phyloP scores from a whole-genome alignment of 92 coral and sea anemone genomes.

The Epizoanthus scotinus region DNA sequence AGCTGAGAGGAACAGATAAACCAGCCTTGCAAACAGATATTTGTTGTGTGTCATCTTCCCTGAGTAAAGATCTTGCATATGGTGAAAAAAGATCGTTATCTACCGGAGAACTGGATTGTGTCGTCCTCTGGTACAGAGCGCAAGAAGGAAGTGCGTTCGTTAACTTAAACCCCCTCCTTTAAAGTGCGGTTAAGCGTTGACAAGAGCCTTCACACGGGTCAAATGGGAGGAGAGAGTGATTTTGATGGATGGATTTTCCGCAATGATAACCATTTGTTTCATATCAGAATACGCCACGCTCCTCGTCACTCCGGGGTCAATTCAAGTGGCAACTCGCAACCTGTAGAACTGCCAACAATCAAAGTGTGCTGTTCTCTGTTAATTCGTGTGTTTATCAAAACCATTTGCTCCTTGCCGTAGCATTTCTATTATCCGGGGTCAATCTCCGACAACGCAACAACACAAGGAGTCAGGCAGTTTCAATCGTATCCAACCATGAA shows the following conservation, averaged over 20 bases:
- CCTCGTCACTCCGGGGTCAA: slow-evolving; percentile 16
- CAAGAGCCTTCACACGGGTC: slow-evolving; percentile 38
- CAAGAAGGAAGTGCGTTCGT: slow-evolving; percentile 27
- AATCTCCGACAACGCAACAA: slow-evolving; percentile 6
- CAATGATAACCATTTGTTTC: slow-evolving; percentile 33
- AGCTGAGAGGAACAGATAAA: slow-evolving; percentile 4
- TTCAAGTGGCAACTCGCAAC: not conserved
- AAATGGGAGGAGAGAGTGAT: slow-evolving; percentile 35
- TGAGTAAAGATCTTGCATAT: not conserved
- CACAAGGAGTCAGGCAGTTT: not conserved
- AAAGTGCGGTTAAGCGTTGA: slow-evolving; percentile 44
- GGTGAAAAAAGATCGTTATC: slow-evolving; percentile 1
- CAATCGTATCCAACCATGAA: slow-evolving; percentile 12
- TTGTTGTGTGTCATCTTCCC: slow-evolving; percentile 9
- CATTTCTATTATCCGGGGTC: slow-evolving; percentile 6
- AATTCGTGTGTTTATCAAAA: slow-evolving; percentile 27
- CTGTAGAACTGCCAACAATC: slow-evolving; percentile 1
- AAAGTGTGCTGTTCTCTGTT: not conserved
- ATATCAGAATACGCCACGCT: slow-evolving; percentile 9
- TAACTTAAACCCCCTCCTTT: slow-evolving; percentile 22
- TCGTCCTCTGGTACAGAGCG: not conserved
- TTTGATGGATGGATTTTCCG: slow-evolving; percentile 46
- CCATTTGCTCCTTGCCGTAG: slow-evolving; percentile 3
- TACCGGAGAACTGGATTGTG: slow-evolving; percentile 1
- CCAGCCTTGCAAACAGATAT: slow-evolving; percentile 1